Conservation (phyloP, 2,113 vertebrate genomes). For the Vulpes lagopus region DNA sequence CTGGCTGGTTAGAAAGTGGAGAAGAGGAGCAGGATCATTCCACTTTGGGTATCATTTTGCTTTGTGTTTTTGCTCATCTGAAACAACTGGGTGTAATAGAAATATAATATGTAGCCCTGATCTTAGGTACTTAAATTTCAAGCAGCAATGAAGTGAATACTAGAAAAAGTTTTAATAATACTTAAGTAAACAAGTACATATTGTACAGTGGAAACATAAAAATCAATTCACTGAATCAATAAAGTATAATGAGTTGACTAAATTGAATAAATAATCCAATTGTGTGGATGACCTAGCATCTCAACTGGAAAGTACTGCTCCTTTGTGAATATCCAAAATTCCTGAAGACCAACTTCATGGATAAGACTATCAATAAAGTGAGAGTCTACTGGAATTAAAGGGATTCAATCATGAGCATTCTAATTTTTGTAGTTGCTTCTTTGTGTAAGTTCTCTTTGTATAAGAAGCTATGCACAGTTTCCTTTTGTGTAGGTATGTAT, state of each 20-base stretch:
- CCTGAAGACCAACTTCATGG: background rate
- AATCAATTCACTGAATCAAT: background rate
- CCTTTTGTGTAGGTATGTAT: background rate
- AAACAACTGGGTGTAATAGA: slow-evolving; percentile 15
- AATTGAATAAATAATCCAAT: background rate
- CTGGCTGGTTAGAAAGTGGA: background rate
- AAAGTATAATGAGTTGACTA: background rate
- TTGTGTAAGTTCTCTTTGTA: background rate
- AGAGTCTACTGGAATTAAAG: background rate
- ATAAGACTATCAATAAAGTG: background rate
- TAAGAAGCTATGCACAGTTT: background rate
- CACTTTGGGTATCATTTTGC: background rate
- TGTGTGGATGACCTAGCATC: background rate
- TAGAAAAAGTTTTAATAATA: slow-evolving; percentile 27
- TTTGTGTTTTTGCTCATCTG: slow-evolving; percentile 28
- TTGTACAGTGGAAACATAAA: background rate
- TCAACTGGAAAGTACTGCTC: background rate
- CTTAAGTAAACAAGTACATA: slow-evolving; percentile 4
- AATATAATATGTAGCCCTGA: background rate
- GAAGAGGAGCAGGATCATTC: background rate
- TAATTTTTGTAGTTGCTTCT: background rate
- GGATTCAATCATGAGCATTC: background rate
- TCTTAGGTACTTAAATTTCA: background rate
- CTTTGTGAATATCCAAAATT: slow-evolving; percentile 37
- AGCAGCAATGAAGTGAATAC: background rate